Evolutionary conservation across 35 echinoderm and acorn worm genomes (phyloP), one percentile per base, ranked within the genome.

Genomic region (Amphiura filiformis): DNA sequence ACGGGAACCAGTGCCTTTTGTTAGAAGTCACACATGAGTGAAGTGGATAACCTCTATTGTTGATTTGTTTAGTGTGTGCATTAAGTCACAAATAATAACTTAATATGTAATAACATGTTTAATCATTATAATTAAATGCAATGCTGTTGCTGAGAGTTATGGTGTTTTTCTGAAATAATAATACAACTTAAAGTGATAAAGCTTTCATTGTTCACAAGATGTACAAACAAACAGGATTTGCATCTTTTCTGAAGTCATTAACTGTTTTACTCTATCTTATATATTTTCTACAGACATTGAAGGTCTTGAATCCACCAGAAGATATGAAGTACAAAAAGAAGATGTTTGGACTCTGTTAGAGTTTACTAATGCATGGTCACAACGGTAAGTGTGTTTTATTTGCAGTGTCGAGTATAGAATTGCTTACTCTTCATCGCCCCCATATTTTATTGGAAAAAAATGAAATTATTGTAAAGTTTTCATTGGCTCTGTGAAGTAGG

Each of bases 271-370:
- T 37, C 13, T 22, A 39, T 49, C 0, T 9, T n/a, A n/a, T n/a
- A n/a, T n/a, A n/a, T n/a, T n/a, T n/a, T n/a, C 30, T 32, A 28
- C 81, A 83, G 81, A 83, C 32, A 47, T 83, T 83, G 81, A 83
- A 32, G 52, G 39, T 34, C 34, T 39, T 57, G 81, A 47, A 32
- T 32, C 81, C 18, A 47, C 38, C 30, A 82, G 85, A 79, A 91
- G 79, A 77, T 87, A 86, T 91, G 82, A 91, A 38, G 75, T 91
- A 22, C 38, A 80, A 32, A 91, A 91, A 39, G 76, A 86, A 26
- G 76, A 91, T 80, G 84, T 91, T 78, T 85, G 84, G 89, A 86
- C 76, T 22, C 35, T 91, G 9, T 85, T 87, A 4, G 79, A 91
- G 18, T 91, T 87, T 40, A 86, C 84, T 36, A 83, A 91, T 57